Evolutionary conservation across 2,113 vertebrate species (phyloP).

Genomic region (Apaloderma vittatum): DNA sequence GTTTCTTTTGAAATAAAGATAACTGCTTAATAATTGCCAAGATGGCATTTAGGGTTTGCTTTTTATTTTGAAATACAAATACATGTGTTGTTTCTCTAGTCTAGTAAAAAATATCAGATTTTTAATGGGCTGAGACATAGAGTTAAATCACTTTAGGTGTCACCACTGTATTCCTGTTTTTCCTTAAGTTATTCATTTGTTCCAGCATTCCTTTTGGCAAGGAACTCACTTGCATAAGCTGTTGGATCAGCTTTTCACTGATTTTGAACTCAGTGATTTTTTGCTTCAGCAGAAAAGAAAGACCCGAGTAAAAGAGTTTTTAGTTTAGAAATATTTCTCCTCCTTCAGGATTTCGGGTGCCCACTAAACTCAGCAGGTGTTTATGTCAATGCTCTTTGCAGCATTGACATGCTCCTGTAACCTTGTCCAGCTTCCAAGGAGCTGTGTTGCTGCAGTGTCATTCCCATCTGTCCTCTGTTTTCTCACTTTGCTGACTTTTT

Average conservation of each 20-base stretch:
- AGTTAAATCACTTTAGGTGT: constrained; percentile 4
- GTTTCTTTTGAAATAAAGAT: neutral
- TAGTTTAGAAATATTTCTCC: neutral
- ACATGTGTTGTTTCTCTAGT: neutral
- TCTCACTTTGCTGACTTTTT: neutral
- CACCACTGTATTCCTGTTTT: neutral
- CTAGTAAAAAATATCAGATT: neutral
- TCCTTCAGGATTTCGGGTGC: neutral
- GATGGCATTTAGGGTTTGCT: neutral
- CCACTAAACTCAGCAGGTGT: neutral
- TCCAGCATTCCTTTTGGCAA: constrained; percentile 56
- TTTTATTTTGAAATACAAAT: neutral
- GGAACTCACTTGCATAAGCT: constrained; percentile 54
- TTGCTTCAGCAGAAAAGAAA: constrained; percentile 5
- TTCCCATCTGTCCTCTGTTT: neutral
- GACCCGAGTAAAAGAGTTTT: constrained; percentile 5
- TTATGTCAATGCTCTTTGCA: too few relatives aligned
- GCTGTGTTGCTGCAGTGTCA: constrained; percentile 1
- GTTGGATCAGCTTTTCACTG: constrained; percentile 46
- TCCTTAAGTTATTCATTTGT: constrained; percentile 35
- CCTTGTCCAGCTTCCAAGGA: neutral
- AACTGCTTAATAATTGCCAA: neutral
- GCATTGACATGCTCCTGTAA: neutral
- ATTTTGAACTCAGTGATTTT: constrained; percentile 27
- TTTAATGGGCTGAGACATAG: neutral